Evolutionary conservation across 2,113 vertebrate species (phyloP), one percentile per base, ranked within the genome.

Genomic region (Lepus timidus): DNA sequence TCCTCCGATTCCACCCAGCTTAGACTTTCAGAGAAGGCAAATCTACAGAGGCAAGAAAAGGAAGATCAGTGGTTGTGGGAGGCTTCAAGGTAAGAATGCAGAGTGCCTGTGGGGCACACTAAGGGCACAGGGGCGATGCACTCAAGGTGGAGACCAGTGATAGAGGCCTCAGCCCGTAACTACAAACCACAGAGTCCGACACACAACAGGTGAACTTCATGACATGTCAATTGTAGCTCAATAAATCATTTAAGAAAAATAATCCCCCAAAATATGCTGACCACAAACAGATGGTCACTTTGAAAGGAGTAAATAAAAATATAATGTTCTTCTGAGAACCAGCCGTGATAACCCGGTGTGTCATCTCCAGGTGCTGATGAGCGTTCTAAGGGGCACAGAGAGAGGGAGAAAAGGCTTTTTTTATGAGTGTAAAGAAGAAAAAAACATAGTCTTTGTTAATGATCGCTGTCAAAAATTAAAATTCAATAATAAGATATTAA

Each of bases 271-370:
- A 93, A 67, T 20, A 88, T 17, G 6, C 19, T 76, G 17, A 75
- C 13, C 55, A 87, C 23, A 85, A 85, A 88, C 55, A 94, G 92
- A 94, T 19, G 49, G 58, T 61, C 85, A 27, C 55, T 88, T 79
- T 68, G 16, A 93, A 93, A 79, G 14, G 25, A 91, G 80, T 79
- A 85, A 70, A 52, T 51, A 10, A 31, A 92, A 90, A 81, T 16
- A 25, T 14, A 68, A 27, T 36, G 2, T 76, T 83, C 36, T 62
- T 75, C 2, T 85, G 75, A 93, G 58, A 92, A 25, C 71, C 6
- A 70, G 1, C 82, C 19, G 68, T 33, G n/a, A 90, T 39, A 89
- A 90, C 71, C 3, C 52, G 13, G 5, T 22, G 55, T 36, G 13
- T 85, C 49, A 81, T 36, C 76, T 67, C 33, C 49, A 84, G 96